Evolutionary conservation across 23 tunicate species (phyloP).

Genomic region (Trididemnum nubilum): DNA sequence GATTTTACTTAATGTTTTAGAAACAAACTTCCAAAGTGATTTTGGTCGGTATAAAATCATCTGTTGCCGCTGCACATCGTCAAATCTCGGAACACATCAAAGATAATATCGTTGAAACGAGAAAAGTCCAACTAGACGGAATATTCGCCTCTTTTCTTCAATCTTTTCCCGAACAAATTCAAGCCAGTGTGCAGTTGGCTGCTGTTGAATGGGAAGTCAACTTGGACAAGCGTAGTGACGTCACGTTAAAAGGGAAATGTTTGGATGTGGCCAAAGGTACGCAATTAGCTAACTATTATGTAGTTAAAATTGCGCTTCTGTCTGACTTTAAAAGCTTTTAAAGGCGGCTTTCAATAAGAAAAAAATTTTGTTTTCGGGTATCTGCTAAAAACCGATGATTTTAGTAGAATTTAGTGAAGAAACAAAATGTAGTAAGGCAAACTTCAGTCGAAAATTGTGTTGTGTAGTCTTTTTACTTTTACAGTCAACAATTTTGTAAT

Average conservation of each 20-base stretch:
- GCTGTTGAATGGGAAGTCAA: not conserved
- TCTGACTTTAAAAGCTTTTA: too few species aligned
- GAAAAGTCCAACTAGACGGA: not conserved
- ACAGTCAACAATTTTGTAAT: too few species aligned
- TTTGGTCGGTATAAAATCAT: conserved; percentile 3
- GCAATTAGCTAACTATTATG: too few species aligned
- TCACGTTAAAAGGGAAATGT: conserved; percentile 13
- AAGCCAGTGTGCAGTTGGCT: not conserved
- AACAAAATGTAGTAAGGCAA: too few species aligned
- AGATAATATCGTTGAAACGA: not conserved
- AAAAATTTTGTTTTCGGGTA: too few species aligned
- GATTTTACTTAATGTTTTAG: too few species aligned
- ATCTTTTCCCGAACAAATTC: conserved; percentile 7
- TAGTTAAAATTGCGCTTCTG: too few species aligned
- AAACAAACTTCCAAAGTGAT: not conserved
- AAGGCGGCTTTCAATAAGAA: too few species aligned
- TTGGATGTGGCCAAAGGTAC: not conserved
- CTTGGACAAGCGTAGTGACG: not conserved
- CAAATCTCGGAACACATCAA: not conserved
- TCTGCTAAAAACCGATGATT: too few species aligned
- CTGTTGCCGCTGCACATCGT: not conserved
- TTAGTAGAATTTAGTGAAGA: too few species aligned
- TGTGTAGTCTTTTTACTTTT: too few species aligned
- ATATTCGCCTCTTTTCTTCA: not conserved
- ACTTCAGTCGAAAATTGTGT: too few species aligned